Base-by-base conservation (phyloP, 2,888 invertebrate species). In the Sarcophaga rosellei region DNA sequence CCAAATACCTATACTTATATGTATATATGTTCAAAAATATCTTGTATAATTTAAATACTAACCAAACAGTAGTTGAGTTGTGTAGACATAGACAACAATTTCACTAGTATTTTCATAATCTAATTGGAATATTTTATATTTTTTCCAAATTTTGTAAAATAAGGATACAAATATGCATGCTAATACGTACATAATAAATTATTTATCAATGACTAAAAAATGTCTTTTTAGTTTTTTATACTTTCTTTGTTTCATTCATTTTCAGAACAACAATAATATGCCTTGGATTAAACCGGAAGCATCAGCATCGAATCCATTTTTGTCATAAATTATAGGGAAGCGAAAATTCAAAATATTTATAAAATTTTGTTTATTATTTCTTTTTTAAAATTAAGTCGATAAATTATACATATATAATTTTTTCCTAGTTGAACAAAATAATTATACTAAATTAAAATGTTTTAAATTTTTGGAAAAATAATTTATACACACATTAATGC, bases 201-300 rank as follows among this genome's bases (percentile, higher is more conserved):
- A 15, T n/a, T 25, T 44, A 35, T 8, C 8, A 35, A 10, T 35
- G 35, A 35, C 4, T 25, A 25, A 6, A 6, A 35, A 35, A 35
- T 35, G 8, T 74, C 57, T 1, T 63, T 25, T 20, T 10, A 59
- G 8, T 12, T 57, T 44, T 62, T 20, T 53, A 78, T 59, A 23
- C 20, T 68, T 45, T 72, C n/a, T 84, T 35, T 66, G 1, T 44
- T 73, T 69, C 4, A 62, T 63, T 75, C 20, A 17, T 25, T 45
- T 92, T 91, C 90, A 92, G 91, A 91, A 91, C 78, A 90, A 89
- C 88, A 90, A 89, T 81, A 89, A 90, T 88, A 91, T 92, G 91
- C 92, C 93, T 90, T 93, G 93, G 93, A 90, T 93, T 59, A 93
- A 93, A 89, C 92, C 93, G 86, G 93, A 93, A 91, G 92, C 92